These are phyloP conservation scores for Lacerta bilineata DNA, from an alignment of 2,797 vertebrate genomes.

Conservation along the genomic window DNA sequence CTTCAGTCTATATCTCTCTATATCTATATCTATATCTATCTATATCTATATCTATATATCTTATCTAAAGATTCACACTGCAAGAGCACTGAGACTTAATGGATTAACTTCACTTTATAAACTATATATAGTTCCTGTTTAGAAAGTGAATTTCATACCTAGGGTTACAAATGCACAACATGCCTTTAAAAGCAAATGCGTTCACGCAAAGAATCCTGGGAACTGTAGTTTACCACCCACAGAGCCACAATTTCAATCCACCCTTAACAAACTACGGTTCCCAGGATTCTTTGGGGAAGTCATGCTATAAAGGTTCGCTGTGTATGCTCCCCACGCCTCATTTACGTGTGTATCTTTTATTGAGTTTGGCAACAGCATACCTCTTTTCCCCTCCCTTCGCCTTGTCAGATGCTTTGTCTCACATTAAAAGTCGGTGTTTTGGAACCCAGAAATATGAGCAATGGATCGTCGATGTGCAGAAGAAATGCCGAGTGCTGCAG, in stretches of 20 bases:
- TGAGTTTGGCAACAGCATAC: not conserved
- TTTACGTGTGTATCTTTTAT: not conserved
- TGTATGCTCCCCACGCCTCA: not conserved
- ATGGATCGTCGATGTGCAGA: conserved; percentile 82
- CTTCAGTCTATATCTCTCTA: no score
- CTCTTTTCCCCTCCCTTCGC: not conserved
- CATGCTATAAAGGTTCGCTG: no score
- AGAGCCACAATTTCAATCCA: no score
- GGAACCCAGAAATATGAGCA: conserved; percentile 86
- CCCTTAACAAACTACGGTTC: no score
- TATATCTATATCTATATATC: no score
- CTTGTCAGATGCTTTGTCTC: conserved; percentile 71
- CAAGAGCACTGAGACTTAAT: not conserved
- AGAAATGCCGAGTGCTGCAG: conserved; percentile 75
- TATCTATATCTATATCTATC: no score
- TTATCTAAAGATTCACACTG: not conserved
- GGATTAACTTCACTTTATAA: not conserved
- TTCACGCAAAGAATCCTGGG: no score
- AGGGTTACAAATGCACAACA: no score
- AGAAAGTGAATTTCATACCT: not conserved
- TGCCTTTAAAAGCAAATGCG: no score
- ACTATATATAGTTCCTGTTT: not conserved
- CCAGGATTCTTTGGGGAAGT: no score
- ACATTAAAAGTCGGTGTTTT: conserved; percentile 68
- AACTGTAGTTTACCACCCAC: no score